A percentile compares a stretch with the other conserved stretches of the same genome.
These are phyloP conservation scores for Pachypeltis micranthus DNA, from an alignment of 1,140 invertebrate genomes.

Conservation along the genomic window DNA sequence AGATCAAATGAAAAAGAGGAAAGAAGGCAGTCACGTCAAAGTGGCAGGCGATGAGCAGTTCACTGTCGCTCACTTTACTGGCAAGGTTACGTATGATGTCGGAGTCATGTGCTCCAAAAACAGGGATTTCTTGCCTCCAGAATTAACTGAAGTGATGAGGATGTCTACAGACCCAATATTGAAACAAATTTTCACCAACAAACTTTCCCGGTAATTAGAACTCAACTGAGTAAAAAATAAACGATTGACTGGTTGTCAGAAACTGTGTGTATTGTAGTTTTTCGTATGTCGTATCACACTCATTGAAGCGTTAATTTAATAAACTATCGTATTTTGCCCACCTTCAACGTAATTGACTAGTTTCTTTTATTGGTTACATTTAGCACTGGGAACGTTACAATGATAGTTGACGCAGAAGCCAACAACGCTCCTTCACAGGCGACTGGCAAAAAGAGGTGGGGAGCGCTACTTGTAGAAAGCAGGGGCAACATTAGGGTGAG, in stretches of 20 bases:
- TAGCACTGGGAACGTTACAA: conserved; percentile 57
- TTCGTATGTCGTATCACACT: too few species aligned
- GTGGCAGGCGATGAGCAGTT: conserved; percentile 54
- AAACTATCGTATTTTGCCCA: too few species aligned
- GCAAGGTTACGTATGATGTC: conserved; percentile 67
- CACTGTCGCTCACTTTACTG: conserved; percentile 70
- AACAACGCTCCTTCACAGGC: conserved; percentile 12
- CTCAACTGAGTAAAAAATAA: background rate
- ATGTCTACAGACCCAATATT: conserved; percentile 58
- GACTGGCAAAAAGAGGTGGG: conserved; percentile 31
- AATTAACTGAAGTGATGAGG: conserved; percentile 71
- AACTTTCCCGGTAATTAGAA: conserved; percentile 47
- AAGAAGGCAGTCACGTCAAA: conserved; percentile 47
- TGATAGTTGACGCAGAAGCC: conserved; percentile 14
- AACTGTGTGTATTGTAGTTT: too few species aligned
- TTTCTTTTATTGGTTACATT: too few species aligned
- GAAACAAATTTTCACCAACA: conserved; percentile 68
- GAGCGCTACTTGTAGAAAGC: conserved; percentile 43
- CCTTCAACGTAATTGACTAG: too few species aligned
- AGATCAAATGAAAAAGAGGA: conserved; percentile 40
- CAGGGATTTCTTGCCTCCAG: conserved; percentile 73
- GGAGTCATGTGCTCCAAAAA: conserved; percentile 75
- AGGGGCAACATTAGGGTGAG: conserved; percentile 34
- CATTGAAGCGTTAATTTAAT: too few species aligned
- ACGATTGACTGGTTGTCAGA: background rate